Evolutionary conservation across 1,140 invertebrate species (phyloP), one percentile per base, ranked within the genome.

Genomic region (Ephestia elutella): DNA sequence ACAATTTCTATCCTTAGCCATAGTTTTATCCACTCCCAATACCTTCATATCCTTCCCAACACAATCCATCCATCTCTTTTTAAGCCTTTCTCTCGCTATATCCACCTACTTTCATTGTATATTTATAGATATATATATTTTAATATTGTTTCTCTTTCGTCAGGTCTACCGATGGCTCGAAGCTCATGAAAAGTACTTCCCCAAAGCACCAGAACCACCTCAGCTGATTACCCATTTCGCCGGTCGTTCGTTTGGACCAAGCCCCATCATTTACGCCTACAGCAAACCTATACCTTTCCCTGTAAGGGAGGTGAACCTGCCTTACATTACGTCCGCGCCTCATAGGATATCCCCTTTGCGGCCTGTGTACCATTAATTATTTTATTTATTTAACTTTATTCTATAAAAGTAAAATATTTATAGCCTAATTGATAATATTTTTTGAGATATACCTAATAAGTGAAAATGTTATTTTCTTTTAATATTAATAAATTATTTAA

Each of bases 81-180:
- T n/a, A n/a, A n/a, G n/a, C n/a, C n/a, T n/a, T n/a, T n/a, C n/a
- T n/a, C n/a, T n/a, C n/a, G n/a, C n/a, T n/a, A n/a, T n/a, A n/a
- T n/a, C n/a, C n/a, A n/a, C n/a, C n/a, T n/a, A n/a, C n/a, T n/a
- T n/a, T n/a, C n/a, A n/a, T n/a, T n/a, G n/a, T n/a, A n/a, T n/a
- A n/a, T n/a, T n/a, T n/a, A n/a, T n/a, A n/a, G n/a, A n/a, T n/a
- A n/a, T n/a, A n/a, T n/a, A n/a, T n/a, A n/a, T n/a, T n/a, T n/a
- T n/a, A n/a, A n/a, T n/a, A n/a, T 11, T 17, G 15, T 2, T 28
- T 55, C 13, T 49, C 25, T 35, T 57, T 49, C 49, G 7, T 17
- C 60, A 66, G 64, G 64, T 66, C n/a, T 25, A 49, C 15, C 32
- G 38, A 17, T 63, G 65, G 65, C 17, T 60, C 0, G 55, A 63